Evolutionary conservation across 2,797 vertebrate species (phyloP).

Genomic region (Eidolon dupreanum): DNA sequence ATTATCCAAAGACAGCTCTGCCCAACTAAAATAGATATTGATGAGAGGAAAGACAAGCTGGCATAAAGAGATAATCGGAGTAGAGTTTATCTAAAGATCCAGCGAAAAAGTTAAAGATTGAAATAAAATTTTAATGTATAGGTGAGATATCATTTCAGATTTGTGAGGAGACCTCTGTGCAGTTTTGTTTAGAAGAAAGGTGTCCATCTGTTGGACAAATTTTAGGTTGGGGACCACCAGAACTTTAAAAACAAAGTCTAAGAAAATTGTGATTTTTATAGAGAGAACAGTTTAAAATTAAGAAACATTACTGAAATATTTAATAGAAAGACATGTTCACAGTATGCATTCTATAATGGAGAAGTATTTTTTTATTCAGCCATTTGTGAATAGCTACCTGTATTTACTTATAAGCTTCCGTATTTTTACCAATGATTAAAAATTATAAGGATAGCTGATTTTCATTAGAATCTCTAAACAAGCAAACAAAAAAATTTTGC

Average conservation of each 20-base stretch:
- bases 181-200: not conserved
- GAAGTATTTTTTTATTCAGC: not conserved
- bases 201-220: not conserved
- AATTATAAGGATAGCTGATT: not conserved
- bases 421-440: not conserved
- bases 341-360: not conserved
- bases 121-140: not conserved
- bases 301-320: not conserved
- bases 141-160: not conserved
- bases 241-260: conserved; percentile 1
- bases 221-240: not conserved
- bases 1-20: not conserved
- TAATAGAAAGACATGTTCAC: conserved; percentile 3
- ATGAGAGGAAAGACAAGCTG: not conserved
- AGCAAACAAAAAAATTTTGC: not conserved
- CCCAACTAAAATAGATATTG: not conserved
- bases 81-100: not conserved
- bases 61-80: not conserved
- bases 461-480: not conserved
- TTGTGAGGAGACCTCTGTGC: not conserved
- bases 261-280: not conserved
- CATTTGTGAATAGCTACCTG: not conserved
- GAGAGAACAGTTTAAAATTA: not conserved
- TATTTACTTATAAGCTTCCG: not conserved
- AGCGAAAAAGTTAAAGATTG: not conserved